These are phyloP conservation scores for Eulithis prunata DNA, from an alignment of 2,888 invertebrate species.

Conservation along the genomic window DNA sequence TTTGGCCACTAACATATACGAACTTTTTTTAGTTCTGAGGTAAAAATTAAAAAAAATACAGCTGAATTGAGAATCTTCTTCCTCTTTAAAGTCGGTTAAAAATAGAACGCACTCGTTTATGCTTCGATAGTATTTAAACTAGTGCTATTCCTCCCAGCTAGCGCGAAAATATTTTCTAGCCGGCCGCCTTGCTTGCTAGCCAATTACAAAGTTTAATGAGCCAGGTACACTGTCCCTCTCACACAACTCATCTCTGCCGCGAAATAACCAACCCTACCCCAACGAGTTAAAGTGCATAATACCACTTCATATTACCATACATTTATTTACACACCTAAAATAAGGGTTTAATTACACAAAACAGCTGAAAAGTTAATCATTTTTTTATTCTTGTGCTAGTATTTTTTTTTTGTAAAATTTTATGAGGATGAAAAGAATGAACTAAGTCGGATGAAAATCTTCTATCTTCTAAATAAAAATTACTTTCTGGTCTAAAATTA, in stretches of 20 bases:
- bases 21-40: too few species aligned
- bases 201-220: conserved; percentile 66
- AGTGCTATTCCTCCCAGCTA: conserved; percentile 22
- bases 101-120: too few species aligned
- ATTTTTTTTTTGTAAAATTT: conserved; percentile 3
- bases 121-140: background rate
- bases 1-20: too few species aligned
- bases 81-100: too few species aligned
- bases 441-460: background rate
- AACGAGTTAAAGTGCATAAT: conserved; percentile 3
- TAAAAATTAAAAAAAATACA: too few species aligned
- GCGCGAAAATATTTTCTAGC: conserved; percentile 52
- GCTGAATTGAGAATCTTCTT: too few species aligned
- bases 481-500: too few species aligned
- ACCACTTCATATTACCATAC: conserved; percentile 10
- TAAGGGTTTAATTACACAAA: conserved; percentile 23
- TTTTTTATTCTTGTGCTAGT: conserved; percentile 6
- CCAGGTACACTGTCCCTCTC: conserved; percentile 32
- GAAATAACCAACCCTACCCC: conserved; percentile 15
- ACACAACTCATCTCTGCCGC: conserved; percentile 15
- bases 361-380: conserved; percentile 14
- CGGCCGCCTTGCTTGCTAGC: conserved; percentile 47
- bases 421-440: conserved; percentile 5
- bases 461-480: too few species aligned
- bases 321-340: conserved; percentile 29